These are phyloP conservation scores for Ptycholaimellus sp. DNA, from an alignment of 2,888 invertebrate genomes.

Conservation along the genomic window DNA sequence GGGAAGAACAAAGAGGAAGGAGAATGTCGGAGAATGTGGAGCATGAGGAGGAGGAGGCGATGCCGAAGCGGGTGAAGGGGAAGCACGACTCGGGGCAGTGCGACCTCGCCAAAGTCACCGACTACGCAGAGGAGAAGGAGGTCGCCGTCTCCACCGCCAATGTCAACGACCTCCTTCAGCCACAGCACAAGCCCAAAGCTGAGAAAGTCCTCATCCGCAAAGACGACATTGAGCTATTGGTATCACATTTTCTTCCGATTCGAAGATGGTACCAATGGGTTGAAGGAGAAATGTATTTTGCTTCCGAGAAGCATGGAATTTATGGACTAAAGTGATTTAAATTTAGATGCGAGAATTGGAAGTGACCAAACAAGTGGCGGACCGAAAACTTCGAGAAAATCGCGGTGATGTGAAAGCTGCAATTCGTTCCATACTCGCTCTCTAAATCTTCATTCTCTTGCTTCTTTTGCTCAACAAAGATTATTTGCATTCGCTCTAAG, in stretches of 20 bases:
- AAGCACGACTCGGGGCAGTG: slow-evolving; percentile 2
- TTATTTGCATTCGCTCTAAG: too few species aligned
- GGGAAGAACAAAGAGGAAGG: too few species aligned
- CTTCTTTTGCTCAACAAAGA: too few species aligned
- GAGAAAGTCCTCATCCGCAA: slow-evolving; percentile 53
- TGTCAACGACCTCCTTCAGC: too few species aligned
- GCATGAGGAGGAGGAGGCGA: not conserved
- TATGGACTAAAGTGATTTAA: not conserved
- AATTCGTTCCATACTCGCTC: too few species aligned
- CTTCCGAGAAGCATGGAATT: slow-evolving; percentile 43
- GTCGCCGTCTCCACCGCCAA: too few species aligned
- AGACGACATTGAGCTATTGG: slow-evolving; percentile 91
- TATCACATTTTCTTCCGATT: slow-evolving; percentile 27
- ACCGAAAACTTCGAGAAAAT: slow-evolving; percentile 67
- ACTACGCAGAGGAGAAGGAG: slow-evolving; percentile 4
- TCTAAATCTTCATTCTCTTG: too few species aligned
- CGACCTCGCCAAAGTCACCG: slow-evolving; percentile 3
- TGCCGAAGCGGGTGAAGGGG: not conserved
- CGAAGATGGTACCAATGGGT: slow-evolving; percentile 44
- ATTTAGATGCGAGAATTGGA: slow-evolving; percentile 66
- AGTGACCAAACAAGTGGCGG: slow-evolving; percentile 55
- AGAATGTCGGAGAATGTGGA: too few species aligned
- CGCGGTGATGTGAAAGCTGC: slow-evolving; percentile 73
- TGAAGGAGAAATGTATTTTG: slow-evolving; percentile 80
- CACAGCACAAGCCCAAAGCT: too few species aligned